phyloP scores from a whole-genome alignment of 2,113 vertebrate species.

The Semnornis frantzii region DNA sequence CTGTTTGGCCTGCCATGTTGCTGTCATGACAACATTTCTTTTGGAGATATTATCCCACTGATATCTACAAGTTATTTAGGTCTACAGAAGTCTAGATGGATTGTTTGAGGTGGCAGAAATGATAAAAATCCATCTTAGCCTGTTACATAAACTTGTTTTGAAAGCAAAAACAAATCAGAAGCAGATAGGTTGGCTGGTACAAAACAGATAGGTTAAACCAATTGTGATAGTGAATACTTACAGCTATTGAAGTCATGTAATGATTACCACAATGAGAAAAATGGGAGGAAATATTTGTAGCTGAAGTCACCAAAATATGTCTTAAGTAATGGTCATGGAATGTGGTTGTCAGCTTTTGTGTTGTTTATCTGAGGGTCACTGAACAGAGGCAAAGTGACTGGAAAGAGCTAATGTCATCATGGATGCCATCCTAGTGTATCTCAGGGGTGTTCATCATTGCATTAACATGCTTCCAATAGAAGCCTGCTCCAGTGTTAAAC shows the following conservation, averaged over 20 bases:
- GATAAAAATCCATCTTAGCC: background rate
- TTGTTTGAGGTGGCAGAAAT: background rate
- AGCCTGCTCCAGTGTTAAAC: background rate
- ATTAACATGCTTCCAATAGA: background rate
- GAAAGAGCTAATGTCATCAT: background rate
- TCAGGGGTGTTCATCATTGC: background rate
- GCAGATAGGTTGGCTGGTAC: conserved; percentile 19
- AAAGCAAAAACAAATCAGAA: conserved; percentile 51
- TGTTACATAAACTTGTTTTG: conserved; percentile 51
- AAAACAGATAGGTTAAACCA: background rate
- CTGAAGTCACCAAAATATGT: background rate
- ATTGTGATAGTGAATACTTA: background rate
- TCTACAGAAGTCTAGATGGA: background rate
- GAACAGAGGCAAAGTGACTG: background rate
- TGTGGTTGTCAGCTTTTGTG: background rate
- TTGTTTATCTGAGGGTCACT: background rate
- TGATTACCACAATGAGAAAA: background rate
- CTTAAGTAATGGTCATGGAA: conserved; percentile 20
- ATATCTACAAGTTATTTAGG: background rate
- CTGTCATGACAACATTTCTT: background rate
- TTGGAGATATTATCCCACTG: background rate
- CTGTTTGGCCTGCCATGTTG: background rate
- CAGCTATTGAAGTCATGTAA: background rate
- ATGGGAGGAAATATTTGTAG: conserved; percentile 29
- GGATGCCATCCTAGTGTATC: background rate